Conservation (phyloP, 2,113 vertebrate species). For the Phylloscopus trochiloides region DNA sequence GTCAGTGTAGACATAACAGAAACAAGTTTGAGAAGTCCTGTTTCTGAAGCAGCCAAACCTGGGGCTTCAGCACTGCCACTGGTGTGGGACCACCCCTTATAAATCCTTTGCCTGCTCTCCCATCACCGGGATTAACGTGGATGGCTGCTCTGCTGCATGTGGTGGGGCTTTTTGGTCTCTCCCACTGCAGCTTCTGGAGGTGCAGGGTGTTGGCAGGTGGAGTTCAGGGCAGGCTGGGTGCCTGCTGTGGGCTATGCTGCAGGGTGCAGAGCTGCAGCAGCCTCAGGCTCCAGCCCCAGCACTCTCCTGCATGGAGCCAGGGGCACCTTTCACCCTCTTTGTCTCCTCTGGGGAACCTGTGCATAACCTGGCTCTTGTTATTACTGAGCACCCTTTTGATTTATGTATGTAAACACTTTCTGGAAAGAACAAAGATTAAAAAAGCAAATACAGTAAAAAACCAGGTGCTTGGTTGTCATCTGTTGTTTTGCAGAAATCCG, state of each 20-base stretch:
- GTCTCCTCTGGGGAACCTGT: background rate
- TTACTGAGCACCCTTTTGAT: background rate
- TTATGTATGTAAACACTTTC: background rate
- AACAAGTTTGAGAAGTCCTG: background rate
- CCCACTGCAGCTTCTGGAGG: background rate
- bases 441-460: background rate
- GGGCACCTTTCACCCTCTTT: background rate
- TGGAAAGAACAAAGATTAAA: background rate
- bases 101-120: background rate
- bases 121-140: rapidly evolving
- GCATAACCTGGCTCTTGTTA: rapidly evolving
- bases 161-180: background rate
- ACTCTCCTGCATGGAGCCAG: rapidly evolving
- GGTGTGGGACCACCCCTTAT: background rate
- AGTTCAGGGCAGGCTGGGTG: background rate
- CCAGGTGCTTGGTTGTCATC: background rate
- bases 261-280: background rate
- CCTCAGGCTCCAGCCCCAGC: rapidly evolving
- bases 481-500: background rate
- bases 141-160: rapidly evolving
- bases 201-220: background rate
- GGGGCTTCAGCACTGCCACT: background rate
- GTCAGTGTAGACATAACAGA: background rate
- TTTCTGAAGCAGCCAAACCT: background rate
- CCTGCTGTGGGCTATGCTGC: rapidly evolving